Evolutionary conservation across 2,888 invertebrate species (phyloP).

Genomic region (Dolomedes plantarius): DNA sequence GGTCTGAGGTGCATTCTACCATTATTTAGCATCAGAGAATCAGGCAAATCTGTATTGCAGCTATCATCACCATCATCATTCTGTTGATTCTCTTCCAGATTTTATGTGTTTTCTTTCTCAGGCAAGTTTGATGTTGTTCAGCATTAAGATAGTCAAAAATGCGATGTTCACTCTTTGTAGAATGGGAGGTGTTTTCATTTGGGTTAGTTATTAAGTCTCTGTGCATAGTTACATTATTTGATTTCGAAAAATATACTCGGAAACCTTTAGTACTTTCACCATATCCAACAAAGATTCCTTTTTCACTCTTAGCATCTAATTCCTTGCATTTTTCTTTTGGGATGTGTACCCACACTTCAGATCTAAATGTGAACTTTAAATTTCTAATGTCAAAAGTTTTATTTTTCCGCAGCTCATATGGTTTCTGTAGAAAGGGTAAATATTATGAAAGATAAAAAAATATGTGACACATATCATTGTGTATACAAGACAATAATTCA

Average conservation of each 20-base stretch:
- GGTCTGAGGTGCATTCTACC: background rate
- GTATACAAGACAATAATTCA: too few species aligned
- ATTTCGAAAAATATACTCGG: background rate
- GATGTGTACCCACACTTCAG: background rate
- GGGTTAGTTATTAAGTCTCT: background rate
- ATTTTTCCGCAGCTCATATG: background rate
- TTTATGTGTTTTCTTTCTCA: background rate
- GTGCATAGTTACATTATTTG: background rate
- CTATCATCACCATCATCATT: too few species aligned
- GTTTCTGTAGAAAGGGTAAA: too few species aligned
- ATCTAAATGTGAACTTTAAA: background rate
- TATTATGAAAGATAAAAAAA: too few species aligned
- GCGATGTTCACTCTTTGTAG: background rate
- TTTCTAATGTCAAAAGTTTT: background rate
- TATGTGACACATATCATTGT: too few species aligned
- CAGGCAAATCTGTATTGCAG: background rate
- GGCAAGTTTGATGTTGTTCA: background rate
- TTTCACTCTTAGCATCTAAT: background rate
- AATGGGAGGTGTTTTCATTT: background rate
- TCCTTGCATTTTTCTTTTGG: background rate
- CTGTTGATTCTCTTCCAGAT: background rate
- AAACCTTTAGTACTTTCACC: background rate
- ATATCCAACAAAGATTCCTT: background rate
- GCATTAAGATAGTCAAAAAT: background rate
- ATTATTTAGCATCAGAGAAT: background rate